Conservation (phyloP, 2,797 vertebrate species). For the Graptemys geographica region DNA sequence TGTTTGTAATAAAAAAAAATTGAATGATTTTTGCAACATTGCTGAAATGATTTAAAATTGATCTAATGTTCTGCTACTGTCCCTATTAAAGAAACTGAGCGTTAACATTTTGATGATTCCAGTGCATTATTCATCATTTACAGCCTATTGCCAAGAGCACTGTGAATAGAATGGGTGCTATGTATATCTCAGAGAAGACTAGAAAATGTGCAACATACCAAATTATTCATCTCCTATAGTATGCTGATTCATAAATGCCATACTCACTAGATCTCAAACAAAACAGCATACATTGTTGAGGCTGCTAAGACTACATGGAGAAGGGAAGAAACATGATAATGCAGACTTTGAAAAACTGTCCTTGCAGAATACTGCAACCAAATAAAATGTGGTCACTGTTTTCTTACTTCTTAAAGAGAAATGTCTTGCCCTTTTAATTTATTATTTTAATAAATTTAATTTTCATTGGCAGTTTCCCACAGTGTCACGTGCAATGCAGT, state of each 20-base stretch:
- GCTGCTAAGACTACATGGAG: neutral
- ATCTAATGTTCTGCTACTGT: neutral
- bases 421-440: neutral
- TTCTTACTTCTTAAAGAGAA: neutral
- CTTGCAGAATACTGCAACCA: neutral
- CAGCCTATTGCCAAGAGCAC: neutral
- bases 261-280: neutral
- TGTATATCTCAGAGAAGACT: neutral
- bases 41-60: neutral
- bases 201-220: neutral
- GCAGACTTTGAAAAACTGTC: neutral
- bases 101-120: neutral
- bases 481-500: neutral
- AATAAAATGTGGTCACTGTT: neutral
- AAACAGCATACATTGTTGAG: neutral
- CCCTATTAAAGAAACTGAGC: neutral
- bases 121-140: neutral
- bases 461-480: neutral
- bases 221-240: neutral
- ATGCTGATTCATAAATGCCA: neutral
- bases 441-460: neutral
- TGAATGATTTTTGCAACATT: neutral
- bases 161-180: rapidly evolving
- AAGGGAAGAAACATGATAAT: rapidly evolving
- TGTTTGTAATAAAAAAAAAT: neutral